A percentile compares a stretch with the other conserved stretches of the same genome.
Conservation (phyloP, 1,140 invertebrate genomes). For the Anastatus disparis region DNA sequence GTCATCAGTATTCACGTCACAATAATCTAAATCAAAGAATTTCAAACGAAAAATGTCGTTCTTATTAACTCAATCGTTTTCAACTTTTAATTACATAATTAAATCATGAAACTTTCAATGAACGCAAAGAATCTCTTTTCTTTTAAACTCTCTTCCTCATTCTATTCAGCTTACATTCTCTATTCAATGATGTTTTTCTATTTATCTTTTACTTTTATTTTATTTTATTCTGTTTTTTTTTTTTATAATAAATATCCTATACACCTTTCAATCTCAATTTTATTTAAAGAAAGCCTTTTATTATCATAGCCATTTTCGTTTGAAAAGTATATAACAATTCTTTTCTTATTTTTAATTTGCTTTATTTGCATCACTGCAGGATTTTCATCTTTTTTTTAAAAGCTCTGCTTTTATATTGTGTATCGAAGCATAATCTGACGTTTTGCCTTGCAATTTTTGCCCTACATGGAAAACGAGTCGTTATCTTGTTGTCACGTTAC, state of each 20-base stretch:
- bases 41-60: constrained; percentile 15
- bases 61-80: constrained; percentile 3
- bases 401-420: no score
- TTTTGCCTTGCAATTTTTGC: no score
- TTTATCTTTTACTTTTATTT: not conserved
- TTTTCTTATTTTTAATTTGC: constrained; percentile 22
- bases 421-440: no score
- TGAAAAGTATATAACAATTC: no score
- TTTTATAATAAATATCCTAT: not conserved
- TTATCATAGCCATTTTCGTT: not conserved
- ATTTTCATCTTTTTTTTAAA: no score
- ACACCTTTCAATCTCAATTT: not conserved
- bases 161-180: not conserved
- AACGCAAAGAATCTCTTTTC: not conserved
- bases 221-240: not conserved
- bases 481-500: constrained; percentile 46
- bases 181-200: not conserved
- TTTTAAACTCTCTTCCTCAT: constrained; percentile 30
- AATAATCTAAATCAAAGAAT: constrained; percentile 14
- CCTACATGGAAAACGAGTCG: constrained; percentile 49
- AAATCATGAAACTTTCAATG: constrained; percentile 2
- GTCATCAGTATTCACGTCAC: not conserved
- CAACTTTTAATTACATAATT: constrained; percentile 35
- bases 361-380: no score
- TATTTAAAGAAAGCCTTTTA: no score